These are phyloP conservation scores for Apodemus agrarius DNA, from an alignment of 2,797 vertebrate species.

Conservation along the genomic window DNA sequence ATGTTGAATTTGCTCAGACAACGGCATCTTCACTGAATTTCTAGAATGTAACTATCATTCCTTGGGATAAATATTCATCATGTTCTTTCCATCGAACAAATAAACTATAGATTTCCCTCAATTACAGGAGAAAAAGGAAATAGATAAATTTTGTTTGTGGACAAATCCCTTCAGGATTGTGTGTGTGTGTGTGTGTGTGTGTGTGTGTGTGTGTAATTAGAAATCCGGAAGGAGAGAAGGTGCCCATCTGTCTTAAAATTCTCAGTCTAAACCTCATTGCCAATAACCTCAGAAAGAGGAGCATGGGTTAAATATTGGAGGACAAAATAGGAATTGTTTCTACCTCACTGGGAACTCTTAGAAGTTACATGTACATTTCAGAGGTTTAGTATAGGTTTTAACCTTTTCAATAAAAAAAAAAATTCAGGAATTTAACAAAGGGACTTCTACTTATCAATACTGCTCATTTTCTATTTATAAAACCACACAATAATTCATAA, in stretches of 20 bases:
- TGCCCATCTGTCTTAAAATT: neutral
- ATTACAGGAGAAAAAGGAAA: slow-evolving; percentile 69
- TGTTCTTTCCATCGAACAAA: slow-evolving; percentile 5
- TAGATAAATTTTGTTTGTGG: slow-evolving; percentile 48
- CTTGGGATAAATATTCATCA: slow-evolving; percentile 64
- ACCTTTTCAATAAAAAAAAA: slow-evolving; percentile 10
- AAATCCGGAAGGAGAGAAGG: neutral
- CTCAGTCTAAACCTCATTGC: slow-evolving; percentile 12
- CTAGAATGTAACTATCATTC: slow-evolving; percentile 64
- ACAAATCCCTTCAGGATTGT: slow-evolving; percentile 58
- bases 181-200: neutral
- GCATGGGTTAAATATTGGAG: slow-evolving; percentile 1
- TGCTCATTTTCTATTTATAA: slow-evolving; percentile 2
- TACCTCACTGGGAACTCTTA: slow-evolving; percentile 27
- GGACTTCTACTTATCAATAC: neutral
- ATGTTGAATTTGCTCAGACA: slow-evolving; percentile 32
- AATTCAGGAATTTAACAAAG: neutral
- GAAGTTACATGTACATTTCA: slow-evolving; percentile 35
- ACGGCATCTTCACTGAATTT: slow-evolving; percentile 52
- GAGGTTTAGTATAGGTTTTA: neutral
- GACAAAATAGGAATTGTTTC: neutral
- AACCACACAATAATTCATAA: neutral
- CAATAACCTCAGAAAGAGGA: slow-evolving; percentile 39
- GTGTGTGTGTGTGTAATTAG: slow-evolving; percentile 6
- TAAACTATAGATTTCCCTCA: slow-evolving; percentile 62